phyloP scores from a whole-genome alignment of 2,888 invertebrate genomes.

The Monoplex corrugatus region DNA sequence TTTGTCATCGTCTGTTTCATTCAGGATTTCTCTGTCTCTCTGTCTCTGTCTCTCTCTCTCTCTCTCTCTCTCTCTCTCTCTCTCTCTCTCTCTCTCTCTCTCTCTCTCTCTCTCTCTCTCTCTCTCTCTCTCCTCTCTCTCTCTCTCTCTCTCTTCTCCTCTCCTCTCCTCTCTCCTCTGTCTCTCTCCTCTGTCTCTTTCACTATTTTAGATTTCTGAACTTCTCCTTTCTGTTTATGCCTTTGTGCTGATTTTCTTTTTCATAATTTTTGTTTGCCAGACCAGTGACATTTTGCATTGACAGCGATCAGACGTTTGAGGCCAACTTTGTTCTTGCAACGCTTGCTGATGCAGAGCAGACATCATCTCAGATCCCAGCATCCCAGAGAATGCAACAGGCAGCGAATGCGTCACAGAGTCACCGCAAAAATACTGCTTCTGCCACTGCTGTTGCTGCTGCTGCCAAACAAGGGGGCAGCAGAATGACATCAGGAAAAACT shows the following conservation, averaged over 20 bases:
- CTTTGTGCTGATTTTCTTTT: too few relatives aligned
- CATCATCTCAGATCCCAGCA: conserved; percentile 57
- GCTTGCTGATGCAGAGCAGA: conserved; percentile 83
- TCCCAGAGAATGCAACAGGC: conserved; percentile 35
- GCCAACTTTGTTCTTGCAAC: conserved; percentile 91
- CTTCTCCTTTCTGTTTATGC: too few relatives aligned
- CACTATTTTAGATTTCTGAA: too few relatives aligned
- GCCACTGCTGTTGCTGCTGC: not conserved
- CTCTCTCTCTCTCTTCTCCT: not conserved
- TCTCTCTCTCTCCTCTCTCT: too few relatives aligned
- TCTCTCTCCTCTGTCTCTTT: too few relatives aligned
- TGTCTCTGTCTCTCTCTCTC: not conserved
- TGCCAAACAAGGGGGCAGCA: not conserved
- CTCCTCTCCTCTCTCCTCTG: too few relatives aligned
- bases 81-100: too few relatives aligned
- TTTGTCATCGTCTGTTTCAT: too few relatives aligned
- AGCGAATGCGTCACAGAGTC: not conserved
- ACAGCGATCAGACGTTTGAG: conserved; percentile 89
- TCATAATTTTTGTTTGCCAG: conserved; percentile 79
- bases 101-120: too few relatives aligned
- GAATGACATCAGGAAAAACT: too few relatives aligned
- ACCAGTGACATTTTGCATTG: conserved; percentile 89
- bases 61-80: too few relatives aligned
- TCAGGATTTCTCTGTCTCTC: too few relatives aligned
- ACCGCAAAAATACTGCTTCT: not conserved